Evolutionary conservation across 2,797 vertebrate species (phyloP), one percentile per base, ranked within the genome.

Genomic region (Falco cherrug): DNA sequence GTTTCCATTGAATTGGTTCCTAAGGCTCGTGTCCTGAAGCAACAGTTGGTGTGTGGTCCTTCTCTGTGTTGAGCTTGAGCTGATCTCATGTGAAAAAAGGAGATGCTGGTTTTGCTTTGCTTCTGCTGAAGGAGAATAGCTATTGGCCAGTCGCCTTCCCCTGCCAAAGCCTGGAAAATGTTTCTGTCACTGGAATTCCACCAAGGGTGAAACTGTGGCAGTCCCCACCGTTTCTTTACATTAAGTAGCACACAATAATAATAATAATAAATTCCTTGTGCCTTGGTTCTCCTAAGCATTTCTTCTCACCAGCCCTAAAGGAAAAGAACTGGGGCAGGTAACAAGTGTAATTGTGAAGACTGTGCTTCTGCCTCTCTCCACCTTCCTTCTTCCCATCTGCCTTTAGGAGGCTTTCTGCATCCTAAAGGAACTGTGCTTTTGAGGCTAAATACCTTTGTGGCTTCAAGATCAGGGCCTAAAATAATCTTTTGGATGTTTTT

Each of bases 31-130:
- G 90, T 92, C 96, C 97, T 84, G 65, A 59, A 93, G 96, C 90
- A 70, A 4, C 28, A 89, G 79, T 86, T 91, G 79, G 69, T 97
- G 96, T 97, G 97, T 97, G 97, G 94, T 97, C 96, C 82, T 65
- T 65, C 84, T 71, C 90, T 89, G 68, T 31, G 73, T 2, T 56
- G 57, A 80, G 91, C 80, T 91, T 73, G 84, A 93, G 84, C 84
- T 74, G 94, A 93, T 89, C 84, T 86, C 85, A 59, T 92, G 61
- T 96, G 73, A 86, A 88, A 85, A 84, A 91, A 65, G 37, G 83
- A 92, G 84, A 92, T 77, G 84, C 63, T 86, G 89, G 54, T 67
- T 93, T 94, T 94, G n/a, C 89, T 96, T 76, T 93, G 63, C 87
- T 67, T 45, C 76, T 87, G 65, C 79, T 75, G 65, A 56, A 71